Conservation (phyloP, 2,888 invertebrate genomes). For the Hypomecis punctinalis region DNA sequence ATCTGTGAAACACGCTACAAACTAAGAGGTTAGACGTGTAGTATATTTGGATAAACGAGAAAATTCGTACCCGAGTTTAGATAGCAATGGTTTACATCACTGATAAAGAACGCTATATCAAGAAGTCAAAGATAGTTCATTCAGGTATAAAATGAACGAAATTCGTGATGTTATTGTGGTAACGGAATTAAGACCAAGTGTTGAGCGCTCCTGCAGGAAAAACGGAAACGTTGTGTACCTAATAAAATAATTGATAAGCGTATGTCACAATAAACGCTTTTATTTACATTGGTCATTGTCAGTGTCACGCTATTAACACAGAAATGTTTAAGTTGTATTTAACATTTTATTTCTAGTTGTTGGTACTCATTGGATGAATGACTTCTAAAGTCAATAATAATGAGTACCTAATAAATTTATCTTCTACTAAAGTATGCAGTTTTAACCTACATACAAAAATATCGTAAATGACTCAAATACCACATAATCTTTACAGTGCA, state of each 20-base stretch:
- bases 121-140: conserved; percentile 30
- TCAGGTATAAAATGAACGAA: conserved; percentile 2
- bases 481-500: conserved; percentile 22
- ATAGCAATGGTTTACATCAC: conserved; percentile 51
- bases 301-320: neutral
- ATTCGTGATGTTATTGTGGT: neutral
- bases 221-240: conserved; percentile 45
- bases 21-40: conserved; percentile 34
- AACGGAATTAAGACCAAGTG: conserved; percentile 26
- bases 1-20: conserved; percentile 39
- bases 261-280: conserved; percentile 18
- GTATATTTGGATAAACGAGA: conserved; percentile 55
- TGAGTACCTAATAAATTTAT: too few relatives aligned
- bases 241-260: conserved; percentile 20
- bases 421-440: neutral
- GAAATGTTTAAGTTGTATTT: neutral
- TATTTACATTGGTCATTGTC: neutral
- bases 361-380: neutral
- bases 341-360: neutral
- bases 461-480: conserved; percentile 5
- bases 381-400: conserved; percentile 1
- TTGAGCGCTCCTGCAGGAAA: conserved; percentile 54
- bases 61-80: conserved; percentile 49
- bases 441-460: neutral
- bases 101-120: conserved; percentile 50